Conservation (phyloP, 2,888 invertebrate species). For the Diadegma fenestrale region DNA sequence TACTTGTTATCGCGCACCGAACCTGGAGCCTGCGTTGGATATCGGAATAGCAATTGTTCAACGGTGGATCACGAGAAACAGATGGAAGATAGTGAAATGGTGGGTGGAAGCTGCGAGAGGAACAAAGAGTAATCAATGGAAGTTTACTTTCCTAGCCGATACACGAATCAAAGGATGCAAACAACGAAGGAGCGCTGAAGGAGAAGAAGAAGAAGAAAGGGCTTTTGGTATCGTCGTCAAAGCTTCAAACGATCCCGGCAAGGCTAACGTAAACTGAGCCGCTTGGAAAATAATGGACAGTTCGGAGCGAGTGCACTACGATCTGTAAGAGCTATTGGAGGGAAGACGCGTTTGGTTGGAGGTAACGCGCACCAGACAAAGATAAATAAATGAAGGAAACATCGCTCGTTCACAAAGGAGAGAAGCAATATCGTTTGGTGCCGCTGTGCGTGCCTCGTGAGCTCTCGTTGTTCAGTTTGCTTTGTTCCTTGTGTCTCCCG, state of each 20-base stretch:
- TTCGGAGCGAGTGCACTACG: conserved; percentile 54
- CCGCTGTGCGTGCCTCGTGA: conserved; percentile 69
- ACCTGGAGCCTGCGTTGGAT: background rate
- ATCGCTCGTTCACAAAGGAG: conserved; percentile 78
- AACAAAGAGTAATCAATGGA: conserved; percentile 60
- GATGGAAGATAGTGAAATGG: conserved; percentile 10
- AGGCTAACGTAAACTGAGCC: conserved; percentile 76
- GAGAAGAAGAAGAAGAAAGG: conserved; percentile 16
- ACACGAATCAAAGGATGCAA: conserved; percentile 35
- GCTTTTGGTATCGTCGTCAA: conserved; percentile 71
- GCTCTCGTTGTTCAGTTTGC: conserved; percentile 55
- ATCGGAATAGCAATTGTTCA: background rate
- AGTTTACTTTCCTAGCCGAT: conserved; percentile 58
- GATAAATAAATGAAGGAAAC: conserved; percentile 83
- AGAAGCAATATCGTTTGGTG: conserved; percentile 80
- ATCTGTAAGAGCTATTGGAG: conserved; percentile 56
- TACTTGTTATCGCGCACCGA: background rate
- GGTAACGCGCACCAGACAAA: conserved; percentile 73
- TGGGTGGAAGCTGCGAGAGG: conserved; percentile 17
- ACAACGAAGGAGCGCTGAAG: conserved; percentile 11
- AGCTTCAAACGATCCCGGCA: conserved; percentile 71
- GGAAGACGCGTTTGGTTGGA: conserved; percentile 62
- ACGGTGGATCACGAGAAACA: background rate
- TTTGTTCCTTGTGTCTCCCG: conserved; percentile 16
- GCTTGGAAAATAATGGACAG: conserved; percentile 75